Percentiles rank a stretch among this genome's conserved stretches.
phyloP scores from a whole-genome alignment of 2,797 vertebrate species.

The Gymnothorax reevesii region DNA sequence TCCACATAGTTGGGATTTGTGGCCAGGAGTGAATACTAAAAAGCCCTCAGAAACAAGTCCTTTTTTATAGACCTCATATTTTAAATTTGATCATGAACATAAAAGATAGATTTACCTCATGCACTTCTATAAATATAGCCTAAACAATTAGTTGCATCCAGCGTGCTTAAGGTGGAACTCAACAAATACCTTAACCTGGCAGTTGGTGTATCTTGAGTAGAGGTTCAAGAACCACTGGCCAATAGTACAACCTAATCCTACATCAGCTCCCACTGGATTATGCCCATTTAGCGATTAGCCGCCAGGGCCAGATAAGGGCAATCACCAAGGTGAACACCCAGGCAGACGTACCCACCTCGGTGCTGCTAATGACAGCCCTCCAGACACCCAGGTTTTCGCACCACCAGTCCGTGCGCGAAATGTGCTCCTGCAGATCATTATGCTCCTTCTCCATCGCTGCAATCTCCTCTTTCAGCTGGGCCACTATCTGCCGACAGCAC shows the following conservation, averaged over 20 bases:
- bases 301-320: neutral
- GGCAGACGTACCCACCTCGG: slow-evolving; percentile 64
- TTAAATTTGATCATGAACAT: too few relatives aligned
- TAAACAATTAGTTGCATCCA: too few relatives aligned
- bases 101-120: too few relatives aligned
- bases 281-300: neutral
- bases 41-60: too few relatives aligned
- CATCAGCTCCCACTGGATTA: neutral
- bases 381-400: slow-evolving; percentile 81
- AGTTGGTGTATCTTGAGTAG: neutral
- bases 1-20: too few relatives aligned
- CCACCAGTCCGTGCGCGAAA: slow-evolving; percentile 82
- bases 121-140: too few relatives aligned
- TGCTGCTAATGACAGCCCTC: slow-evolving; percentile 72
- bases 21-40: too few relatives aligned
- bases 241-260: neutral
- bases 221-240: neutral
- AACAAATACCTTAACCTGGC: too few relatives aligned
- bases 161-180: too few relatives aligned
- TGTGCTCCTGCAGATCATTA: slow-evolving; percentile 76
- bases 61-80: too few relatives aligned
- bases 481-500: slow-evolving; percentile 68
- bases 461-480: slow-evolving; percentile 81
- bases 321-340: too few relatives aligned
- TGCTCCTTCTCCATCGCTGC: slow-evolving; percentile 78